Evolutionary conservation across 2,797 vertebrate species (phyloP).

Genomic region (Micromesistius poutassou): DNA sequence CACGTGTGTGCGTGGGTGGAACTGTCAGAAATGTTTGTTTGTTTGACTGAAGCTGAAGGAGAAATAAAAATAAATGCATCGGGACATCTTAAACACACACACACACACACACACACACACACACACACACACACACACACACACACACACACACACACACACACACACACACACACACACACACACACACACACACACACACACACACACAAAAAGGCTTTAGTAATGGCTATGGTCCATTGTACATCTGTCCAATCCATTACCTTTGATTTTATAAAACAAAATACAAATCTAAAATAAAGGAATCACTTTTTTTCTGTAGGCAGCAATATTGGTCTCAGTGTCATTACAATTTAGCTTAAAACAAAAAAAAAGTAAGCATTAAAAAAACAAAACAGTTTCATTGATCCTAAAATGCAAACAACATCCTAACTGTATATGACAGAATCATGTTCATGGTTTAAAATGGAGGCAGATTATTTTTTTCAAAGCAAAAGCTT

Average conservation of each 20-base stretch:
- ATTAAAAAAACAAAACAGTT: conserved; percentile 55
- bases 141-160: neutral
- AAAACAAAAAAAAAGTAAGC: conserved; percentile 58
- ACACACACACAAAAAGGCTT: conserved; percentile 54
- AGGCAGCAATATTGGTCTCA: conserved; percentile 78
- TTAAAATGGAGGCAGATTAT: conserved; percentile 64
- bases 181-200: neutral
- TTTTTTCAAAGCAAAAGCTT: conserved; percentile 56
- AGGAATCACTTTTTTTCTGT: conserved; percentile 68
- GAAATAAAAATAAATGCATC: neutral
- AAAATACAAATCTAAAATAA: conserved; percentile 57
- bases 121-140: neutral
- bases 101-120: neutral
- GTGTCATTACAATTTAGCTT: conserved; percentile 75
- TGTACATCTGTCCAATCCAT: conserved; percentile 50
- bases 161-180: conserved; percentile 1
- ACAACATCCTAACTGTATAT: conserved; percentile 46
- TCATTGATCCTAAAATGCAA: conserved; percentile 59
- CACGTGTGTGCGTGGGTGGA: neutral
- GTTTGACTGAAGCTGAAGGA: too few species aligned
- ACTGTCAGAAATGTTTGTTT: neutral
- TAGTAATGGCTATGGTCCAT: conserved; percentile 76
- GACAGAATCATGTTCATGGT: conserved; percentile 58
- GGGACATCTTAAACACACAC: neutral
- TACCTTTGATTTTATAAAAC: conserved; percentile 58